Evolutionary conservation across 2,888 invertebrate species (phyloP), one percentile per base, ranked within the genome.

Genomic region (Eupeodes latifasciatus): DNA sequence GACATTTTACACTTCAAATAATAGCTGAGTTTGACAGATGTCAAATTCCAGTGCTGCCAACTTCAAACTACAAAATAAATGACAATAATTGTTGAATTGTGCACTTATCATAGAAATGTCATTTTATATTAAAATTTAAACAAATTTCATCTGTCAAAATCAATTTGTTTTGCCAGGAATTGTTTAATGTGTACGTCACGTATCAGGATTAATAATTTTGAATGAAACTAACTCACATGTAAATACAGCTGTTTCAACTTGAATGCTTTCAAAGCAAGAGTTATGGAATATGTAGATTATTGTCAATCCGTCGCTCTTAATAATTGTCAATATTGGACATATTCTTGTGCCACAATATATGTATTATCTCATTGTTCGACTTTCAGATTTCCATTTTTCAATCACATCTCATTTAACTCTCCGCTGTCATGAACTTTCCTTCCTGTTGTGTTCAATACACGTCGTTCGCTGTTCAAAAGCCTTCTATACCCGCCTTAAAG

Each of bases 381-480:
- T 81, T 55, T 72, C 49, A 59, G 76, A 75, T 66, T 61, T 71
- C 12, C 74, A 64, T 77, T 85, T 66, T 71, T n/a, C 69, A 64
- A 81, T 85, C 83, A 71, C 64, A 49, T 47, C 53, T 75, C 69
- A 86, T 87, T 80, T 80, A 76, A 66, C 72, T 87, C 71, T 76
- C 76, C n/a, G n/a, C n/a, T 87, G 86, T 87, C 86, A 80, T 49
- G 71, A 71, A 61, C 27, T 69, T 74, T 53, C 47, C 76, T 53
- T 79, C 66, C 62, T 64, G 47, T 71, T 62, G 51, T 34, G 2
- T 11, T 10, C 9, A 10, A 9, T 55, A 19, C 53, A n/a, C 9
- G 9, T 27, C 27, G 27, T 19, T 59, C n/a, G 34, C 2, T 74
- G 40, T 11, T 69, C 19, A 55, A 40, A 67, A 55, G 72, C 55